Evolutionary conservation across 1,140 invertebrate species (phyloP).

Genomic region (Zaprionus ghesquierei): DNA sequence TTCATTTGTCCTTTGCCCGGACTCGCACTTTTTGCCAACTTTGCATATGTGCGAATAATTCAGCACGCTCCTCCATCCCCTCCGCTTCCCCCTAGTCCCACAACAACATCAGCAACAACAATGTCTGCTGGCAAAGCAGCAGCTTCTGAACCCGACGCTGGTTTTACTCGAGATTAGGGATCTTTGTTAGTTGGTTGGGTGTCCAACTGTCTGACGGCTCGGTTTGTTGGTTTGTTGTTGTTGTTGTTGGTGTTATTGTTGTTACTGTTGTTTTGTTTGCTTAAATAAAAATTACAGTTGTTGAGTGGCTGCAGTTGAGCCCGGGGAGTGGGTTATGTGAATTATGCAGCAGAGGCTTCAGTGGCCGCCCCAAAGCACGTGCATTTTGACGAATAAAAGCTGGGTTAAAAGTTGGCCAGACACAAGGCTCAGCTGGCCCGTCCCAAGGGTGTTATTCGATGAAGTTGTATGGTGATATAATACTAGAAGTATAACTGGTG

Average conservation of each 20-base stretch:
- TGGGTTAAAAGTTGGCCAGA: background rate
- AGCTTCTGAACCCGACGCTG: slow-evolving; percentile 54
- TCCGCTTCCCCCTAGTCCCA: background rate
- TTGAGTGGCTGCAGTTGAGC: slow-evolving; percentile 39
- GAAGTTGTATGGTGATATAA: background rate
- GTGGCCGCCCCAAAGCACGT: slow-evolving; percentile 4
- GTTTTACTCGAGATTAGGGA: slow-evolving; percentile 78
- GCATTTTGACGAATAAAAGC: slow-evolving; percentile 27
- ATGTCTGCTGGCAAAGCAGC: slow-evolving; percentile 6
- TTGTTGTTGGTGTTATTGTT: too few species aligned
- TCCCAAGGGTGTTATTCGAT: background rate
- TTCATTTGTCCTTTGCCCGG: slow-evolving; percentile 38
- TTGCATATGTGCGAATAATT: slow-evolving; percentile 81
- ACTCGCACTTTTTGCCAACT: slow-evolving; percentile 70
- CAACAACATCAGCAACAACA: slow-evolving; percentile 27
- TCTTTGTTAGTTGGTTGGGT: slow-evolving; percentile 66
- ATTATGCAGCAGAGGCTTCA: slow-evolving; percentile 22
- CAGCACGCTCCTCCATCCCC: slow-evolving; percentile 30
- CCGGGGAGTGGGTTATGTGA: slow-evolving; percentile 27
- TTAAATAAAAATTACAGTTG: slow-evolving; percentile 74
- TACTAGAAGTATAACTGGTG: background rate
- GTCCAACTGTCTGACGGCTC: slow-evolving; percentile 10
- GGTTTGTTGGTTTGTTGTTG: slow-evolving; percentile 40
- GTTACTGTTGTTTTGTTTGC: slow-evolving; percentile 33
- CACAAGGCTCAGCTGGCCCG: background rate